Evolutionary conservation across 2,797 vertebrate species (phyloP), one percentile per base, ranked within the genome.

Genomic region (Dromococcyx pavoninus): DNA sequence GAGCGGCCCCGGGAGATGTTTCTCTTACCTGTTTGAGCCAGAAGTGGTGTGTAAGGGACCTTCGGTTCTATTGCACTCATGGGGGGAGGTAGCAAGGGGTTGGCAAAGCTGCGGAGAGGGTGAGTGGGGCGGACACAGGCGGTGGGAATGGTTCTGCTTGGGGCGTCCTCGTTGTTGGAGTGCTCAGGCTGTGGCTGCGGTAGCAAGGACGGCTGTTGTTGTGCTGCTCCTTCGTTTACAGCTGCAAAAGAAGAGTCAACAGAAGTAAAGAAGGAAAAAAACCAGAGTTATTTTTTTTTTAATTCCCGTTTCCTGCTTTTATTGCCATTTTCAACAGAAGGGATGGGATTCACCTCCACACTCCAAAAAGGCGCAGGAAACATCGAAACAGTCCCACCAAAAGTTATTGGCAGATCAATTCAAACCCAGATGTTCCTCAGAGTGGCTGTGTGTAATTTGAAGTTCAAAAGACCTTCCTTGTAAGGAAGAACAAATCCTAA

Each of bases 21-120:
- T 3, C 19, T 69, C 86, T 98, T 97, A 99, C 99, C 98, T 98
- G 98, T 97, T 96, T 99, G 99, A 23, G 98, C 98, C 96, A 99
- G 96, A 93, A 98, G 98, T 3, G 98, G 98, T 1, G 98, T 98
- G 95, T 99, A 99, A 94, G 98, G 98, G 93, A 99, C 98, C 96
- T 99, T 99, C 28, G 99, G 98, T 96, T 99, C 99, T 74, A 99
- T 98, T 96, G 98, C 98, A 80, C 98, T 98, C 98, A 99, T 99
- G 23, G 99, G 98, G 0, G 99, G 99, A 50, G 99, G 99, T 97
- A 99, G 98, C 96, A 99, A 97, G 6, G 99, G 98, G 89, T 98
- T 99, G 93, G 99, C 98, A 85, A 99, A 99, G 97, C 99, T 99
- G 39, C 99, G 98, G 17, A 99, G 98, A 0, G 99, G 99, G 86